phyloP scores from a whole-genome alignment of 2,113 vertebrate genomes.

The Laterallus jamaicensis region DNA sequence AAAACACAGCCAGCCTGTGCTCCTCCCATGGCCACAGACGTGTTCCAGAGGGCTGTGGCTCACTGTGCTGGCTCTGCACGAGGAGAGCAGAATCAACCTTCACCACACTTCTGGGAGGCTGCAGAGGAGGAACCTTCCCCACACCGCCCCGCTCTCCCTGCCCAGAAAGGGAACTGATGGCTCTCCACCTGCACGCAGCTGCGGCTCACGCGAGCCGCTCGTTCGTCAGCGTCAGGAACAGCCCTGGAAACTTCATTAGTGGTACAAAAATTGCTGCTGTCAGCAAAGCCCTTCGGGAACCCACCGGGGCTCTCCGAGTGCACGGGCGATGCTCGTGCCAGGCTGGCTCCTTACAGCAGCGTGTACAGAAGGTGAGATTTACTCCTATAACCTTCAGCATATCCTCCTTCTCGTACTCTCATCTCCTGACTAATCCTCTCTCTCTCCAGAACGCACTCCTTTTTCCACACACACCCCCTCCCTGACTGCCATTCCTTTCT shows the following conservation, averaged over 20 bases:
- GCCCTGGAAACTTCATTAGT: background rate
- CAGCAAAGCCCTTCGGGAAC: conserved; percentile 12
- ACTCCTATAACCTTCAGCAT: conserved; percentile 1
- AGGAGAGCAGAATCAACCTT: background rate
- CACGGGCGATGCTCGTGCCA: background rate
- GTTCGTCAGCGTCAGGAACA: fast-evolving
- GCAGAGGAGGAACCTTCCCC: background rate
- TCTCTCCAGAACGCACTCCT: background rate
- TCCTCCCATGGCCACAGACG: fast-evolving
- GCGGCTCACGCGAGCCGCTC: fast-evolving
- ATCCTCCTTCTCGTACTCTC: background rate
- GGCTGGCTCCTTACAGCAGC: conserved; percentile 18
- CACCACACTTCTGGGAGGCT: background rate
- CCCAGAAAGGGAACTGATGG: fast-evolving
- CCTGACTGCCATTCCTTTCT: background rate
- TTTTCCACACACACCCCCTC: too few species aligned
- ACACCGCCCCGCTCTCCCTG: fast-evolving
- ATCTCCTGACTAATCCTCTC: background rate
- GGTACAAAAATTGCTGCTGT: background rate
- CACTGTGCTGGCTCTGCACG: background rate
- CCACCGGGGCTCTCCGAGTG: background rate
- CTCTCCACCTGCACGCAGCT: background rate
- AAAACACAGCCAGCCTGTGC: background rate
- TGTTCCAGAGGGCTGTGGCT: background rate
- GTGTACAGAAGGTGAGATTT: background rate